Conservation (phyloP, 2,113 vertebrate species). For the Malurus cyaneus region DNA sequence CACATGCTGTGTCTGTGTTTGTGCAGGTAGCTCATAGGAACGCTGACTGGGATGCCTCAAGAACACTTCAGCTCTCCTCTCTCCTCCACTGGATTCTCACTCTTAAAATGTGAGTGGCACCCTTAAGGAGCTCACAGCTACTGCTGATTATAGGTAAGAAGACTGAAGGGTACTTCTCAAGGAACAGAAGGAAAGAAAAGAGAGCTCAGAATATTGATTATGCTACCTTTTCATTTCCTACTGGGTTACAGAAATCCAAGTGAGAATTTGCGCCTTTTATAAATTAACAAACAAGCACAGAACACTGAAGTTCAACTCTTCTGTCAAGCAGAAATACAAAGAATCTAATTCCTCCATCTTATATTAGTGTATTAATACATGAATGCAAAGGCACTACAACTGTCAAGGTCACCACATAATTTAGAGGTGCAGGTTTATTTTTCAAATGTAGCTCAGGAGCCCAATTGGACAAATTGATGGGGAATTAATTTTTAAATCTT, state of each 20-base stretch:
- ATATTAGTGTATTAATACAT: background rate
- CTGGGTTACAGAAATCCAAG: background rate
- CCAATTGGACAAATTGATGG: background rate
- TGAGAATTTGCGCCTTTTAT: background rate
- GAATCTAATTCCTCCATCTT: background rate
- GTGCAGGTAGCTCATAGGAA: background rate
- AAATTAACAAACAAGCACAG: background rate
- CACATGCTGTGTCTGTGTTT: fast-evolving
- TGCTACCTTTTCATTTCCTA: background rate
- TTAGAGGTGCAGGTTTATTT: background rate
- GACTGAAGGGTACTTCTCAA: background rate
- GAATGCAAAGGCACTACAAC: background rate
- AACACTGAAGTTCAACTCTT: background rate
- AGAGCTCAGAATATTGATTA: background rate
- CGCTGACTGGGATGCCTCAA: background rate
- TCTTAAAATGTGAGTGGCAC: background rate
- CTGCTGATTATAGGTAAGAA: background rate
- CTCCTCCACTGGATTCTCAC: background rate
- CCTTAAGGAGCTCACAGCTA: background rate
- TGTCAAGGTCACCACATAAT: background rate
- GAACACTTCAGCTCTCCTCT: background rate
- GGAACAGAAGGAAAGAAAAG: background rate
- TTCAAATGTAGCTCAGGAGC: background rate
- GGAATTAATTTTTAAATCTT: background rate
- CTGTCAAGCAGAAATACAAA: background rate